Base-by-base conservation (phyloP, 2,113 vertebrate species). In the Stegastes partitus region DNA sequence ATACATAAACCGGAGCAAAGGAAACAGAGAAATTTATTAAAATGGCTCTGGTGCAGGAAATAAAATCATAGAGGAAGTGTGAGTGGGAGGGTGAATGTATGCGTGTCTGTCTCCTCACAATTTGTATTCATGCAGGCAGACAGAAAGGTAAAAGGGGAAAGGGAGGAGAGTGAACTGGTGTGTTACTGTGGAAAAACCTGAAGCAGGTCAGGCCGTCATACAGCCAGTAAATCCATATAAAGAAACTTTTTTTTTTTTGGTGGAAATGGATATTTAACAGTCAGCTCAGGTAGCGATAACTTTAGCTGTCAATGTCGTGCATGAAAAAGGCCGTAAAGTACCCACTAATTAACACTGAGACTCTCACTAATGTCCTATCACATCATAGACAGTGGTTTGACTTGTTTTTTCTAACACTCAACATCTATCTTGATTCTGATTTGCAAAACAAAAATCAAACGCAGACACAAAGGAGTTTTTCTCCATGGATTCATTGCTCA, bases 401-500 rank as follows among this genome's bases (percentile, higher is more conserved):
- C 34, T 62, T 56, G 2, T 42, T 34, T 34, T 42, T 42, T 57
- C 63, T 63, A 14, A 14, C 6, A 74, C 22, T 74, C 50, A 55
- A 25, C 61, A 34, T 57, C 42, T 34, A 49, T 67, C 74, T 68
- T 69, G 15, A 65, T 65, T 37, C 50, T 61, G 62, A 79, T 86
- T 86, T 88, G 39, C 59, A 66, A 73, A 77, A 57, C 18, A 53
- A 66, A 90, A 88, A 74, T 68, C 61, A 54, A 68, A 19, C 45
- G 55, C 42, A 55, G 37, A 59, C 39, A 70, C 57, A 71, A 57
- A 76, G 71, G 80, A 54, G 58, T 71, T 77, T 72, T 58, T 61
- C 85, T 81, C 92, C 16, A 4, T 50, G 85, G 78, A 88, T 87
- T 85, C 66, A 82, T 91, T 83, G 69, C 89, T 92, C 86, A 91